phyloP scores from a whole-genome alignment of 2,888 invertebrate genomes.

The Erebia epiphron region DNA sequence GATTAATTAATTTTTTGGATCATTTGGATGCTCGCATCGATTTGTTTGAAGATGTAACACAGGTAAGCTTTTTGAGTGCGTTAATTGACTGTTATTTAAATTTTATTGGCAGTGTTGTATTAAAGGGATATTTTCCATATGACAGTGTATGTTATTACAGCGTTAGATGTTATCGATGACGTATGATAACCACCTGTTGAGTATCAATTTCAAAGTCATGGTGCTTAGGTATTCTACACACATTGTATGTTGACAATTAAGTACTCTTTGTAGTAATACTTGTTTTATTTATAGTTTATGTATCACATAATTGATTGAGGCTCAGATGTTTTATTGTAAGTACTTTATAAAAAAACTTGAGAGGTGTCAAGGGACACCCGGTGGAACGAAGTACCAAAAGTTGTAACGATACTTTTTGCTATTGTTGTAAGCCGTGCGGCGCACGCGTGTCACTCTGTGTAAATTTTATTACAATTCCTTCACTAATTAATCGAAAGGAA shows the following conservation, averaged over 20 bases:
- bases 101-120: conserved; percentile 4
- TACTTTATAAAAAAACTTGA: too few species aligned
- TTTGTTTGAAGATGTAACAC: conserved; percentile 43
- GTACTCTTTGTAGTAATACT: not conserved
- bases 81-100: conserved; percentile 39
- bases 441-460: too few species aligned
- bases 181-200: conserved; percentile 58
- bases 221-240: conserved; percentile 6
- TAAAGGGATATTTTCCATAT: conserved; percentile 21
- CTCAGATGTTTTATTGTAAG: too few species aligned
- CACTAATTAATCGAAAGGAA: too few species aligned
- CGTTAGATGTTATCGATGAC: conserved; percentile 43
- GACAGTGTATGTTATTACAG: conserved; percentile 29
- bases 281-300: not conserved
- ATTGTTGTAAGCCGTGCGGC: too few species aligned
- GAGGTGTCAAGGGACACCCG: too few species aligned
- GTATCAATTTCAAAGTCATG: conserved; percentile 32
- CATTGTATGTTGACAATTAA: conserved; percentile 14
- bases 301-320: too few species aligned
- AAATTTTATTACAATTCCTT: too few species aligned
- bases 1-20: conserved; percentile 38
- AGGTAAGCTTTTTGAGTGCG: conserved; percentile 37
- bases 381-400: too few species aligned
- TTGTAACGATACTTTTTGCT: too few species aligned
- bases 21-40: conserved; percentile 34